These are phyloP conservation scores for Mactromeris polynyma DNA, from an alignment of 2,888 invertebrate species.

Conservation along the genomic window DNA sequence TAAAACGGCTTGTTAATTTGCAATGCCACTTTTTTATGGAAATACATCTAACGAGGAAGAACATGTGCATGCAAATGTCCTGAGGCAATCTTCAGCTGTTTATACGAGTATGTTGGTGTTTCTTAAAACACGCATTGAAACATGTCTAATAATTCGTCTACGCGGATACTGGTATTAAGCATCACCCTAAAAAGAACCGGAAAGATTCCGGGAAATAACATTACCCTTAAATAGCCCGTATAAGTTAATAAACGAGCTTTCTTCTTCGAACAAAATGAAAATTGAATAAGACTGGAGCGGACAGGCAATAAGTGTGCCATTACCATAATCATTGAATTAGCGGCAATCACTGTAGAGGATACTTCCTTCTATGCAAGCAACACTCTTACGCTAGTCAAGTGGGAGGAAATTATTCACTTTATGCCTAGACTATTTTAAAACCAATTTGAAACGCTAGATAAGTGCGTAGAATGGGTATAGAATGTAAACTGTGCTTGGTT, in stretches of 20 bases:
- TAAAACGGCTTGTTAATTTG: too few species aligned
- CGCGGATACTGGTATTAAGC: neutral
- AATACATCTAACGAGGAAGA: too few species aligned
- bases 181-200: neutral
- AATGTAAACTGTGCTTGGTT: too few species aligned
- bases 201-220: neutral
- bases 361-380: constrained; percentile 16
- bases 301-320: constrained; percentile 33
- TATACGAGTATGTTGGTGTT: too few species aligned
- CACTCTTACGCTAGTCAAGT: neutral
- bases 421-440: constrained; percentile 14
- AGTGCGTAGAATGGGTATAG: neutral
- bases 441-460: constrained; percentile 13
- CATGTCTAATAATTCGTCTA: neutral
- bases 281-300: constrained; percentile 2
- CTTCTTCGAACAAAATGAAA: neutral
- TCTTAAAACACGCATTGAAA: too few species aligned
- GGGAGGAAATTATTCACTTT: constrained; percentile 11
- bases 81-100: too few species aligned
- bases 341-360: constrained; percentile 13
- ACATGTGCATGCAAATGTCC: too few species aligned
- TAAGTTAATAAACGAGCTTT: neutral
- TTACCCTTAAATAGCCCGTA: constrained; percentile 5
- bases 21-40: too few species aligned
- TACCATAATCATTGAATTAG: constrained; percentile 27